A percentile compares a stretch with the other conserved stretches of the same genome.
These are phyloP conservation scores for Pyrrhia umbra DNA, from an alignment of 2,888 invertebrate genomes.

Conservation along the genomic window DNA sequence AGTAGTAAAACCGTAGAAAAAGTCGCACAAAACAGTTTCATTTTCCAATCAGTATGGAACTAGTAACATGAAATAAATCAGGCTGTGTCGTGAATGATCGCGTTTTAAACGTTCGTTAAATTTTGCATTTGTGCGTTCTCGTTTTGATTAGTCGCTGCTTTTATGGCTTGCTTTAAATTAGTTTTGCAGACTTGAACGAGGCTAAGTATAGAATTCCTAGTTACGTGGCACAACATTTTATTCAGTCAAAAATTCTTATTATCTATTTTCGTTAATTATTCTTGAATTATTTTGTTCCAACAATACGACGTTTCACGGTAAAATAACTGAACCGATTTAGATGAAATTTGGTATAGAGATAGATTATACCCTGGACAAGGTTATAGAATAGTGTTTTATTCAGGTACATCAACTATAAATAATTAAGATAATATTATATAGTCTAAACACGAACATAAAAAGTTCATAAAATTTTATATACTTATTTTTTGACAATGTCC, in stretches of 20 bases:
- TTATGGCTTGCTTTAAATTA: slow-evolving; percentile 54
- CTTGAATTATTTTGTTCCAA: no score
- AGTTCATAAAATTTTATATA: no score
- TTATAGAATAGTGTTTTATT: no score
- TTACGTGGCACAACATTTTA: slow-evolving; percentile 12
- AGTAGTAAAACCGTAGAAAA: slow-evolving; percentile 30
- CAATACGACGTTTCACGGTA: no score
- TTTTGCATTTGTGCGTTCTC: slow-evolving; percentile 50
- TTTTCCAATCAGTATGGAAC: slow-evolving; percentile 36
- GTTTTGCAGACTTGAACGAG: slow-evolving; percentile 10
- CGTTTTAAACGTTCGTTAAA: slow-evolving; percentile 37
- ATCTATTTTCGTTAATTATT: neutral
- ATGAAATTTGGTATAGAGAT: no score
- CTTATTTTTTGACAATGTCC: no score
- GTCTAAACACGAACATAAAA: no score
- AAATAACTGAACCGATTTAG: no score
- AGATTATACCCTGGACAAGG: no score
- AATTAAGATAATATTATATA: no score
- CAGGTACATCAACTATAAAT: no score
- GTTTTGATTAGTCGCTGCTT: slow-evolving; percentile 42
- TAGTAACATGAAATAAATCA: slow-evolving; percentile 51
- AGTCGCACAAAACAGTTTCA: slow-evolving; percentile 36
- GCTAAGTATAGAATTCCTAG: neutral
- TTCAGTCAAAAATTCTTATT: neutral
- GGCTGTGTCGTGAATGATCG: slow-evolving; percentile 14